Base-by-base conservation (phyloP, 2,113 vertebrate species). In the Podarcis cretensis region DNA sequence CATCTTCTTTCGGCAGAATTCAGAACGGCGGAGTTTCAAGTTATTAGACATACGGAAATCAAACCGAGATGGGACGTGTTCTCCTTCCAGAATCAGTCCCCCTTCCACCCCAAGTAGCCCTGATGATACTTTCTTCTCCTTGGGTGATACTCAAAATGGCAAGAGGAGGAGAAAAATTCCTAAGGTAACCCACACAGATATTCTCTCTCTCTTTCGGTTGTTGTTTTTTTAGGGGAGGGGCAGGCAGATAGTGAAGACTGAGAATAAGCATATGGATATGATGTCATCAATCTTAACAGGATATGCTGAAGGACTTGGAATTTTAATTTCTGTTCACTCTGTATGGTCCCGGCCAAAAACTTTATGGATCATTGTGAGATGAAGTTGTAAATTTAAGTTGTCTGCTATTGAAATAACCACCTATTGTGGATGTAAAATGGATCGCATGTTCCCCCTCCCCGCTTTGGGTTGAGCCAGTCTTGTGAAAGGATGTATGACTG, bases 51-150 rank as follows among this genome's bases (percentile, higher is more conserved):
- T 99, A 9, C 96, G 98, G 83, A 99, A 98, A 95, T 96, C 96
- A 85, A 97, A 95, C 95, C 97, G 98, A 83, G 99, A 99, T 74
- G 97, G 97, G 14, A 96, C 97, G 6, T 95, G 97, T 43, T 98
- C 98, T 2, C 98, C 98, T 10, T 98, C 97, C 86, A 98, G 97
- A 79, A 95, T 97, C 95, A 99, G 98, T 90, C 99, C 99, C 16
- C 99, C 98, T 3, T 99, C 99, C 1, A 99, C 98, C 0, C 98
- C 99, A 84, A 99, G 98, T 97, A 99, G 98, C 91, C 98, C 98
- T 0, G 98, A 99, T 4, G 98, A 99, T 95, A 96, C 98, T n/a
- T 97, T 98, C 81, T 98, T 98, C 95, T 98, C 98, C 90, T 97
- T 98, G 1, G 98, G 98, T 93, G 99, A 99, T 93, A 96, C 97